Conservation (phyloP, 2,113 vertebrate genomes). For the Semicossyphus pulcher region DNA sequence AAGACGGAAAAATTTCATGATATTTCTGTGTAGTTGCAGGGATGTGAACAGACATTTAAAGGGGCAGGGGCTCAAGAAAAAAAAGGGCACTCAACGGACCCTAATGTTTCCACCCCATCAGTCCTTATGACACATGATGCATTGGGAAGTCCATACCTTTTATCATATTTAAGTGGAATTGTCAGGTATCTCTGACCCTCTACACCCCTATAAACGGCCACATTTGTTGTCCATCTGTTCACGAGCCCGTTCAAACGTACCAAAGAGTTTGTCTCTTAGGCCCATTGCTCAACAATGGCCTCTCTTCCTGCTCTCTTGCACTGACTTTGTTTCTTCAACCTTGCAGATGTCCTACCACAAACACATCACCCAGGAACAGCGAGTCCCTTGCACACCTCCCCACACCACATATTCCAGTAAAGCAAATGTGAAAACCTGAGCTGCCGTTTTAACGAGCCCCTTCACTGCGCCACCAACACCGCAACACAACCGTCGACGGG, state of each 20-base stretch:
- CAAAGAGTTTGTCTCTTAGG: not conserved
- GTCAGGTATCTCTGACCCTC: no score
- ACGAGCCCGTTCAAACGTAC: not conserved
- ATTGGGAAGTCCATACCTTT: no score
- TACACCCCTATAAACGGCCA: no score
- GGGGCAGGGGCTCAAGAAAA: not conserved
- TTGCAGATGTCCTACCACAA: slow-evolving; percentile 3
- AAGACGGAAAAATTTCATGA: not conserved
- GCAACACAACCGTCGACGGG: not conserved
- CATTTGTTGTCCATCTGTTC: not conserved
- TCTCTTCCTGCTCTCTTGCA: not conserved
- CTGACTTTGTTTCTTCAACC: not conserved
- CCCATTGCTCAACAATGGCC: not conserved
- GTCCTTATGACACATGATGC: not conserved
- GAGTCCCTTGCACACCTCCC: not conserved
- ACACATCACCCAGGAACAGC: not conserved
- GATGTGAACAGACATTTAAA: not conserved
- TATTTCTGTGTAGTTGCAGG: slow-evolving; percentile 18
- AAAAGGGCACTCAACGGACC: not conserved
- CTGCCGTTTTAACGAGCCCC: slow-evolving; percentile 27
- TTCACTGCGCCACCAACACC: not conserved
- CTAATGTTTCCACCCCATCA: not conserved
- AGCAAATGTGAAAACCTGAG: slow-evolving; percentile 34
- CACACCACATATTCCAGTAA: slow-evolving; percentile 5
- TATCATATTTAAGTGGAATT: no score